Conservation (phyloP, 1,140 invertebrate genomes). For the Drosophila melanica region DNA sequence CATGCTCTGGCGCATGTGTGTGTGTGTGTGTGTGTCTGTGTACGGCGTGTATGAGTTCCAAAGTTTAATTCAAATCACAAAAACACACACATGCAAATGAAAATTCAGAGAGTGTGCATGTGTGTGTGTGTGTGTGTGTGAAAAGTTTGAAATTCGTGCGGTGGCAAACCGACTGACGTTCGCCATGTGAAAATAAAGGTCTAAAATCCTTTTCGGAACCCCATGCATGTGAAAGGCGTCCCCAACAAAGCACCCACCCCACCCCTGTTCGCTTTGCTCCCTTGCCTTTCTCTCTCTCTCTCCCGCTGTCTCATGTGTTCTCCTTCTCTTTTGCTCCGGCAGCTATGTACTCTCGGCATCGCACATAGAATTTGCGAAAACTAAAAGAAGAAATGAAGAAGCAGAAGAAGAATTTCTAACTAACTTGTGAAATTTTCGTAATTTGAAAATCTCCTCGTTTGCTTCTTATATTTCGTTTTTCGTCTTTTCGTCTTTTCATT, state of each 20-base stretch:
- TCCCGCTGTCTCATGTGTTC: neutral
- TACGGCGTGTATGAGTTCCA: slow-evolving; percentile 55
- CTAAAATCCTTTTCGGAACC: slow-evolving; percentile 72
- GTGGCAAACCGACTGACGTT: slow-evolving; percentile 73
- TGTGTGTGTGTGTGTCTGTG: neutral
- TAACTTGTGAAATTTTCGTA: slow-evolving; percentile 68
- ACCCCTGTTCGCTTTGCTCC: neutral
- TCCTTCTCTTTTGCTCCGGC: neutral
- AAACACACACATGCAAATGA: slow-evolving; percentile 70
- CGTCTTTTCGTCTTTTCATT: slow-evolving; percentile 9
- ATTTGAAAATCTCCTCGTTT: slow-evolving; percentile 58
- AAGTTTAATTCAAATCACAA: slow-evolving; percentile 82
- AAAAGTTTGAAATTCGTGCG: slow-evolving; percentile 80
- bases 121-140: slow-evolving; percentile 62
- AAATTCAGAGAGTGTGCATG: slow-evolving; percentile 36
- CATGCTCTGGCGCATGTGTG: slow-evolving; percentile 49
- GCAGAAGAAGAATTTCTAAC: slow-evolving; percentile 51
- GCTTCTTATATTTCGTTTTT: slow-evolving; percentile 9
- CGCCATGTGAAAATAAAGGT: slow-evolving; percentile 73
- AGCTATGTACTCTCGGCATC: slow-evolving; percentile 20
- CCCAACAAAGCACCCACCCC: neutral
- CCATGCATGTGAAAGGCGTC: slow-evolving; percentile 22
- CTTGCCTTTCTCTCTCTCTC: neutral
- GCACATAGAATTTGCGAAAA: slow-evolving; percentile 53
- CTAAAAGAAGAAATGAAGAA: slow-evolving; percentile 46